Percentiles rank a stretch among this genome's conserved stretches.
These are phyloP conservation scores for Drosophila murphyi DNA, from an alignment of 1,140 invertebrate species.

Conservation along the genomic window DNA sequence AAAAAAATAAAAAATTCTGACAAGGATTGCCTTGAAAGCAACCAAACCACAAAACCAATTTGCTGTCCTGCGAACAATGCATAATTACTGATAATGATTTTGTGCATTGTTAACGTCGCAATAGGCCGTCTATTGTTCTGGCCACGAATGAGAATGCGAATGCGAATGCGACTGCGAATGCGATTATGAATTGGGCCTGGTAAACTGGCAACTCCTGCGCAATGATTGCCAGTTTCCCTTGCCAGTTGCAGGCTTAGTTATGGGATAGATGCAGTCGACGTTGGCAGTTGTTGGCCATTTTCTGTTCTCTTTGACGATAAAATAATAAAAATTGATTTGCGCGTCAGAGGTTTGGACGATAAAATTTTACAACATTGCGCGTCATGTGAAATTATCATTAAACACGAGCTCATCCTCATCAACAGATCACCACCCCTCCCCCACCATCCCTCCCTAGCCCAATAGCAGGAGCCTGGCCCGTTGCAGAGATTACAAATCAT, in stretches of 20 bases:
- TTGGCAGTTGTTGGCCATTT: not conserved
- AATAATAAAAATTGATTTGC: constrained; percentile 80
- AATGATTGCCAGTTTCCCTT: constrained; percentile 51
- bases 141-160: constrained; percentile 24
- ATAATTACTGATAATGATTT: constrained; percentile 82
- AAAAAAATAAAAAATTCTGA: constrained; percentile 11
- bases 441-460: not conserved
- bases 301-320: constrained; percentile 55
- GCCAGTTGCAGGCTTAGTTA: constrained; percentile 52
- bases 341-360: constrained; percentile 70
- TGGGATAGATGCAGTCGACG: constrained; percentile 37
- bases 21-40: constrained; percentile 30
- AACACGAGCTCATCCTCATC: constrained; percentile 34
- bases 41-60: constrained; percentile 2
- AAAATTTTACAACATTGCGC: constrained; percentile 68
- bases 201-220: constrained; percentile 15
- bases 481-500: constrained; percentile 68
- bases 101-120: constrained; percentile 64
- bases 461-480: constrained; percentile 34
- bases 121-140: constrained; percentile 63
- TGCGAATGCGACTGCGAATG: not conserved
- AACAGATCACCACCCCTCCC: not conserved
- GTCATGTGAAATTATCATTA: constrained; percentile 80
- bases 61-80: constrained; percentile 61
- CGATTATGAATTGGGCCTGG: constrained; percentile 14